Evolutionary conservation across 2,797 vertebrate species (phyloP).

Genomic region (Phoeniculus purpureus): DNA sequence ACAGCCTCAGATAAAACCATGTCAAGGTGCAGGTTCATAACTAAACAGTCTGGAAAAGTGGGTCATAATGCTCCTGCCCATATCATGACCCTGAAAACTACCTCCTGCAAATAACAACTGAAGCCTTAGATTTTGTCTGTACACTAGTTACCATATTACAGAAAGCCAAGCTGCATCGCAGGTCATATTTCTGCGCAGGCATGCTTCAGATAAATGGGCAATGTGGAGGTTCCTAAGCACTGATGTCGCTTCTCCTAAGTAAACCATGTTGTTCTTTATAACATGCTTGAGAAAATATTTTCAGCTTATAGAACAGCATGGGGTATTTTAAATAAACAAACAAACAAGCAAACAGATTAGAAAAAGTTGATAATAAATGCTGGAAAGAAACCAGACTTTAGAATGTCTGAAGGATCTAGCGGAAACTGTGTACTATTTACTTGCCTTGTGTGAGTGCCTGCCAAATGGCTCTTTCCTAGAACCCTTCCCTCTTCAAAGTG

Average conservation of each 20-base stretch:
- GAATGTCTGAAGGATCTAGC: neutral
- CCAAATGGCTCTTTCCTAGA: neutral
- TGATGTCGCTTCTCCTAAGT: neutral
- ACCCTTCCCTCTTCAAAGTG: neutral
- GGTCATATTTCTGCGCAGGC: neutral
- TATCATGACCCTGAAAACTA: neutral
- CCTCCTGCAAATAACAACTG: neutral
- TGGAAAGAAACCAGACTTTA: neutral
- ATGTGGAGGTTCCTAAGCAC: too few species aligned
- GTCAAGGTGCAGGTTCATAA: neutral
- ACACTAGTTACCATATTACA: neutral
- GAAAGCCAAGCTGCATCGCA: neutral
- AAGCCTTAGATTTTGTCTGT: neutral
- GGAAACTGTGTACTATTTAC: neutral
- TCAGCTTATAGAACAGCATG: neutral
- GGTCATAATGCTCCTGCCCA: neutral
- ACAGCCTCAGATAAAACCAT: neutral
- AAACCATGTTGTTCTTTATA: neutral
- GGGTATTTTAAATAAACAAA: neutral
- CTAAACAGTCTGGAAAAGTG: neutral
- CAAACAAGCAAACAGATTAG: neutral
- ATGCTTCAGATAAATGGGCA: neutral
- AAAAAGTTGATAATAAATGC: neutral
- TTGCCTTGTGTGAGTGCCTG: neutral
- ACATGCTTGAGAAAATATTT: neutral